Evolutionary conservation across 2,888 invertebrate species (phyloP).

Genomic region (Piscicola geometra): DNA sequence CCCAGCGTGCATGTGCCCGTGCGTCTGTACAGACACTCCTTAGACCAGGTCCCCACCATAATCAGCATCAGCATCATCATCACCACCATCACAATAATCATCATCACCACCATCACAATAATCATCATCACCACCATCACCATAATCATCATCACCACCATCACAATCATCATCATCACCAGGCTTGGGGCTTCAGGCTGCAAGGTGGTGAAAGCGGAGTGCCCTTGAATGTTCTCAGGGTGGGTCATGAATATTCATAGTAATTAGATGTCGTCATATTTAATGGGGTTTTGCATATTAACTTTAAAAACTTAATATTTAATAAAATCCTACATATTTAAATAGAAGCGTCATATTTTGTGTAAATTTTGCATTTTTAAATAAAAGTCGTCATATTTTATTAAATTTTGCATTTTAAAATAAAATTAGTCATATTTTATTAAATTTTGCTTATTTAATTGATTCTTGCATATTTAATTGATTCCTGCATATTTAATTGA

Average conservation of each 20-base stretch:
- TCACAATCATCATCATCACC: slow-evolving; percentile 37
- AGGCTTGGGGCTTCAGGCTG: slow-evolving; percentile 36
- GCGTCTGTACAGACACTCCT: neutral
- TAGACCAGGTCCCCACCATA: neutral
- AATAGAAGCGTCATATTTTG: no score
- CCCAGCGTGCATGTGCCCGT: neutral
- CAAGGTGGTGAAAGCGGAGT: slow-evolving; percentile 23
- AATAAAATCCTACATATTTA: no score
- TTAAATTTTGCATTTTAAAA: no score
- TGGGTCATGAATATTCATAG: neutral
- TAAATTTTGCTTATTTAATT: no score
- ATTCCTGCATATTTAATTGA: no score
- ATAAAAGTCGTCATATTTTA: no score
- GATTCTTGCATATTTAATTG: no score
- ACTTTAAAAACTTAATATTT: no score
- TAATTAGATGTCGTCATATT: neutral
- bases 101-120: slow-evolving; percentile 29
- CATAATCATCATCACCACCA: slow-evolving; percentile 35
- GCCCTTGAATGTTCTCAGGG: neutral
- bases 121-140: slow-evolving; percentile 32
- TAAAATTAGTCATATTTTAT: no score
- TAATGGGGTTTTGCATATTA: neutral
- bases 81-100: neutral
- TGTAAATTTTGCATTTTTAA: no score
- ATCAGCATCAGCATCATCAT: no score